Evolutionary conservation across 2,888 invertebrate species (phyloP), one percentile per base, ranked within the genome.

Genomic region (Tetranychus piercei): DNA sequence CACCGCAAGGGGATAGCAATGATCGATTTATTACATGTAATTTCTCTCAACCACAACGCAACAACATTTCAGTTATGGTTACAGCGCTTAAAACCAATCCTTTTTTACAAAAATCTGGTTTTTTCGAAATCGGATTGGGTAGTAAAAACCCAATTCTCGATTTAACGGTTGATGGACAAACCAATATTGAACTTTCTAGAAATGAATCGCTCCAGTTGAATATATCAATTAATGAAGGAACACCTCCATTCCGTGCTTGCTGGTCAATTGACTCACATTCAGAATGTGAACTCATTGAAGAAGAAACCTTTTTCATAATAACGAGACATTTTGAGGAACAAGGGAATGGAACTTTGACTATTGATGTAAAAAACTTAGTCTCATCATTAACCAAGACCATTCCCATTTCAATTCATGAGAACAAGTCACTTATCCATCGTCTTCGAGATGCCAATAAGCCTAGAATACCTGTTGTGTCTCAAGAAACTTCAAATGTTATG

Each of bases 321-420:
- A n/a, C n/a, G n/a, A n/a, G n/a, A n/a, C n/a, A n/a, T n/a, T n/a
- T n/a, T n/a, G n/a, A 23, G 2, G 20, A 15, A n/a, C 1, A 67
- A 67, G 67, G 67, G 20, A 67, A 67, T 1, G 9, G 20, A n/a
- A 67, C 15, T 67, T 67, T 67, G 2, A 67, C 20, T 20, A 67
- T 20, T 67, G 9, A n/a, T n/a, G 67, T 67, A n/a, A 9, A 11
- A 8, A 93, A 93, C 83, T 88, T 90, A 77, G 86, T n/a, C n/a
- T n/a, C 93, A 11, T 88, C 88, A 5, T 88, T 86, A 79, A 86
- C 89, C 7, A 87, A 87, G 76, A 88, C 88, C 75, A 86, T 90
- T 18, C 88, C 88, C 15, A 87, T 93, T 71, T 90, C 89, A 81
- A 88, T 92, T 81, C 92, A 91, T 82, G 88, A 91, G 87, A 90